These are phyloP conservation scores for Thalassaphorura encarpata DNA, from an alignment of 1,140 invertebrate species.

Conservation along the genomic window DNA sequence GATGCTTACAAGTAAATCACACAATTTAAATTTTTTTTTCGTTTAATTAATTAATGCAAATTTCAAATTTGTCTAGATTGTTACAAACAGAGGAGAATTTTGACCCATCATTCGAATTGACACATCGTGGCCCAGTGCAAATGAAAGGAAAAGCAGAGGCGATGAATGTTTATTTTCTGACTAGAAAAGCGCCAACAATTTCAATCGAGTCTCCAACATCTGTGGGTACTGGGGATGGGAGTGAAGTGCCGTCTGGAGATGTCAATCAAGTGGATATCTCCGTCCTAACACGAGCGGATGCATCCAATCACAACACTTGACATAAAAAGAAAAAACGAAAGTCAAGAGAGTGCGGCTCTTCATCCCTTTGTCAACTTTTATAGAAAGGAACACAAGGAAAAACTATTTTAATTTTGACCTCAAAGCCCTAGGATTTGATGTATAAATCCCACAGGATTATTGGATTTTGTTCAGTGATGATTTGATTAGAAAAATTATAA, in stretches of 20 bases:
- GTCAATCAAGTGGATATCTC: not conserved
- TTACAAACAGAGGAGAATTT: slow-evolving; percentile 59
- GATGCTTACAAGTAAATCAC: slow-evolving; percentile 73
- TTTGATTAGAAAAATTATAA: not conserved
- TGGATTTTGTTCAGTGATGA: not conserved
- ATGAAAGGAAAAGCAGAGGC: slow-evolving; percentile 93
- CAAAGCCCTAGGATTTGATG: not conserved
- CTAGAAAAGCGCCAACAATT: slow-evolving; percentile 33
- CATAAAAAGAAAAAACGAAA: slow-evolving; percentile 32
- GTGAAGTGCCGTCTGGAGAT: not conserved
- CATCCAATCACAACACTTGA: slow-evolving; percentile 21
- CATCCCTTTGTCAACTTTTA: slow-evolving; percentile 26
- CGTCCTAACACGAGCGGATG: not conserved
- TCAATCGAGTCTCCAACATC: slow-evolving; percentile 7
- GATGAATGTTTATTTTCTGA: slow-evolving; percentile 90
- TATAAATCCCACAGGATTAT: not conserved
- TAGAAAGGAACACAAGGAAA: slow-evolving; percentile 7
- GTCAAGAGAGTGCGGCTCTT: slow-evolving; percentile 26
- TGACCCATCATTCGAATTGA: slow-evolving; percentile 75
- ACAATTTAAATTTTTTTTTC: no score
- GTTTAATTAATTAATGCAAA: not conserved
- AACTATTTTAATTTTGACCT: no score
- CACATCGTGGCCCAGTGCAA: slow-evolving; percentile 72
- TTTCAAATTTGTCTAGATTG: slow-evolving; percentile 48
- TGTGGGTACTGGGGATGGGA: not conserved